These are phyloP conservation scores for Hydrocynus forskahlii DNA, from an alignment of 2,797 vertebrate genomes.

Conservation along the genomic window DNA sequence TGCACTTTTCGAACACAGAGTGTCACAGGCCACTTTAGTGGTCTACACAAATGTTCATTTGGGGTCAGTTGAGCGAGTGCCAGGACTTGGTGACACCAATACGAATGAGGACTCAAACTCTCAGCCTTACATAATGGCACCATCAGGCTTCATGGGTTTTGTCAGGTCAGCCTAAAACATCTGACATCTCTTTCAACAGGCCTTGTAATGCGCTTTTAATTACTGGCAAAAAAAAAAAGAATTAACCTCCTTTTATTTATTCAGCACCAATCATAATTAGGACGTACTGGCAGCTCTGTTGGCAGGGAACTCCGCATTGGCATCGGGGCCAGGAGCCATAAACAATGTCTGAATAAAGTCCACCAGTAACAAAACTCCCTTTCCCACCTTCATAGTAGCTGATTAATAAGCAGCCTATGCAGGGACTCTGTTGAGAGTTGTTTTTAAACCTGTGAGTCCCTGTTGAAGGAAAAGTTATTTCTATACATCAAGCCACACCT, in stretches of 20 bases:
- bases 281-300: background rate
- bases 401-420: background rate
- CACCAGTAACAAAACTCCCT: background rate
- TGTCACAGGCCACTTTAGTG: too few species aligned
- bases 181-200: background rate
- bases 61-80: background rate
- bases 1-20: too few species aligned
- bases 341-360: constrained; percentile 26
- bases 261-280: constrained; percentile 4
- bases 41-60: background rate
- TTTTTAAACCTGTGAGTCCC: background rate
- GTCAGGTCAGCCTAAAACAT: background rate
- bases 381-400: background rate
- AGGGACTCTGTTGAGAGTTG: background rate
- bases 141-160: constrained; percentile 1
- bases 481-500: background rate
- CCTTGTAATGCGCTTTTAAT: constrained; percentile 5
- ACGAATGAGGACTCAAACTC: constrained; percentile 5
- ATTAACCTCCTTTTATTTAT: background rate
- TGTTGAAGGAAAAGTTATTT: constrained; percentile 7
- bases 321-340: background rate
- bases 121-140: constrained; percentile 34
- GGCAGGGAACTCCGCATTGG: constrained; percentile 1
- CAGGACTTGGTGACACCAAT: constrained; percentile 2
- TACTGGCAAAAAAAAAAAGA: background rate